Evolutionary conservation across 2,113 vertebrate species (phyloP), one percentile per base, ranked within the genome.

Genomic region (Vireo altiloquus): DNA sequence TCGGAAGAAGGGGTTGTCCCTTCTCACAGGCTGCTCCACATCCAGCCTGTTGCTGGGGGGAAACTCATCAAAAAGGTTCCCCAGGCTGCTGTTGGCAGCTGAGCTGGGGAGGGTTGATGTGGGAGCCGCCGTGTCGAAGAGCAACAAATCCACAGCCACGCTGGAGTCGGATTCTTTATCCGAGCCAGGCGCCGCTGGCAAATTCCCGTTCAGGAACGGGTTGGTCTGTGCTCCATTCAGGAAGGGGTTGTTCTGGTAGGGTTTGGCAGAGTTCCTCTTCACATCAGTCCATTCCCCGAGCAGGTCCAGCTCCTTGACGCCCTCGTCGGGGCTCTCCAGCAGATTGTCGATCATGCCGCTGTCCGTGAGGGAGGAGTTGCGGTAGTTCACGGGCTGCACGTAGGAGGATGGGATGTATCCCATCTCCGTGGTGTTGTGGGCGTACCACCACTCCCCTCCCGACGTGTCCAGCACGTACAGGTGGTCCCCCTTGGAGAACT

Each of bases 401-500:
- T 99, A 99, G 18, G 99, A 98, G 15, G 99, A 98, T 1, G 99
- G 99, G 94, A 99, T 99, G 94, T 99, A 99, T 25, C 99, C 99
- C 99, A 99, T 99, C 94, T 99, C 99, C 0, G 98, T 99, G 95
- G 99, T 99, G 96, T 99, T 99, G 97, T 99, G 99, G 6, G 99
- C 99, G 0, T 99, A 99, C 99, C 99, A 99, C 99, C 99, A 99
- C 90, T 99, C 99, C 2, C 98, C 98, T 21, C 99, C 99, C 0
- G 99, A 99, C 0, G 99, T 98, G 96, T 99, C 99, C 94, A 99
- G 93, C 76, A 99, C 99, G 6, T 99, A 99, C 10, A 99, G 98
- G 53, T 97, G 98, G 95, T 99, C 99, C 5, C 99, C 99, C 95
- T 99, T 99, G 74, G 98, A 99, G 97, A 99, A 99, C 96, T 99